Percentiles rank a stretch among this genome's conserved stretches.
Evolutionary conservation across 2,888 invertebrate genomes (phyloP).

Genomic region (Lasioglossum lativentre): DNA sequence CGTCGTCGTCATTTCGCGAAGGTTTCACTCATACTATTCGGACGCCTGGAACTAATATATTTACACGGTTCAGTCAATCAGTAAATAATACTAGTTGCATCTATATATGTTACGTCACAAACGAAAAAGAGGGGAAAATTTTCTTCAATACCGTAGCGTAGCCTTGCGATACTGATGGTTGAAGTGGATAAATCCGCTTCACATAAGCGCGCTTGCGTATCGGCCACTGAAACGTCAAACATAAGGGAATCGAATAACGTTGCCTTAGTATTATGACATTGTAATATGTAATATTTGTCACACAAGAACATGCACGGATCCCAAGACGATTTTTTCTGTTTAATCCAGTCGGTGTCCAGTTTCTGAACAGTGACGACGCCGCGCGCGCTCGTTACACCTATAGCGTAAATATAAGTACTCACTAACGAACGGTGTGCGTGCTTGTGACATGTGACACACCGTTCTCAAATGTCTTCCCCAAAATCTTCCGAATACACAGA

Average conservation of each 20-base stretch:
- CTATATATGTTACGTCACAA: background rate
- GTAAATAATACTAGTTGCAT: background rate
- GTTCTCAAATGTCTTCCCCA: constrained; percentile 71
- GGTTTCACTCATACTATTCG: background rate
- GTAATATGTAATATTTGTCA: constrained; percentile 44
- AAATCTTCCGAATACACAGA: constrained; percentile 62
- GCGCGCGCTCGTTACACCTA: background rate
- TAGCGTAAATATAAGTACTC: constrained; percentile 13
- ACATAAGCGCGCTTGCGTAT: constrained; percentile 48
- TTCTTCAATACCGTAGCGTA: background rate
- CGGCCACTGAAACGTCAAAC: constrained; percentile 43
- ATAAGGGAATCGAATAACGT: constrained; percentile 38
- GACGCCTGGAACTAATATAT: background rate
- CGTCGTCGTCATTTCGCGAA: background rate
- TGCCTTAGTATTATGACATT: constrained; percentile 28
- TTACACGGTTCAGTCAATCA: background rate
- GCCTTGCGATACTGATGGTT: constrained; percentile 3
- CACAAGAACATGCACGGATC: constrained; percentile 41
- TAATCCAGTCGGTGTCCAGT: constrained; percentile 36
- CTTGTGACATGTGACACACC: constrained; percentile 57
- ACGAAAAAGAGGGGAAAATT: background rate
- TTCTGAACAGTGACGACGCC: constrained; percentile 27
- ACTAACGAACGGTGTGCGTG: constrained; percentile 32
- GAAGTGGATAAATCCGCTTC: background rate
- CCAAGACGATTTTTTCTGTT: constrained; percentile 17